These are phyloP conservation scores for Procapra przewalskii DNA, from an alignment of 2,113 vertebrate genomes.

Conservation along the genomic window DNA sequence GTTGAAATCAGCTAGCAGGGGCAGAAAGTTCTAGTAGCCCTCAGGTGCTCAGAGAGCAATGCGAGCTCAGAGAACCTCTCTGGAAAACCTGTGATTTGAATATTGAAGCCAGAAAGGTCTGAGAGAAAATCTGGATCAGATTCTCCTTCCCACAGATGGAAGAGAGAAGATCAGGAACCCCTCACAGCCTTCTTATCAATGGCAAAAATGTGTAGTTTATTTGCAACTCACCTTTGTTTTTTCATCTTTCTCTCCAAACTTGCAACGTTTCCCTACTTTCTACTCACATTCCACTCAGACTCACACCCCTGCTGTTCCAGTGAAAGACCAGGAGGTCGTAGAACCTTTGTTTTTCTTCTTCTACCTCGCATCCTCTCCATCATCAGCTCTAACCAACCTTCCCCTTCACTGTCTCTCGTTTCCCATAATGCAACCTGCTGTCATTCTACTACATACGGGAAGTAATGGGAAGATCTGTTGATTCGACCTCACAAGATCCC, in stretches of 20 bases:
- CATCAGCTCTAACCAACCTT: too few relatives aligned
- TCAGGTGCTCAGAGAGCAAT: background rate
- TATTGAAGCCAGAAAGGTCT: background rate
- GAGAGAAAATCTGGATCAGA: background rate
- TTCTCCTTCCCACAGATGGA: background rate
- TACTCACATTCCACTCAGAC: background rate
- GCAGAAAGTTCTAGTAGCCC: background rate
- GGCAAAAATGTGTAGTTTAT: background rate
- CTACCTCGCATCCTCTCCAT: accelerated
- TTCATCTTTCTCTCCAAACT: background rate
- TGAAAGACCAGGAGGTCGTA: background rate
- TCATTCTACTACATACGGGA: background rate
- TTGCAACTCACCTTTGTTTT: background rate
- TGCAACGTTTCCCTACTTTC: background rate
- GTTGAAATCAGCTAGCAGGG: background rate
- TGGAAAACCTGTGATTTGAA: background rate
- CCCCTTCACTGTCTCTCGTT: background rate
- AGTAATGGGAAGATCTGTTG: background rate
- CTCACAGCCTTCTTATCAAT: background rate
- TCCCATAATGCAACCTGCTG: background rate
- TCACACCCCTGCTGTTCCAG: background rate
- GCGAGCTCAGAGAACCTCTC: background rate
- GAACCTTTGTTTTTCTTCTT: background rate
- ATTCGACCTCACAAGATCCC: background rate
- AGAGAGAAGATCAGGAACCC: background rate